Evolutionary conservation across 2,113 vertebrate species (phyloP).

Genomic region (Alligator sinensis): DNA sequence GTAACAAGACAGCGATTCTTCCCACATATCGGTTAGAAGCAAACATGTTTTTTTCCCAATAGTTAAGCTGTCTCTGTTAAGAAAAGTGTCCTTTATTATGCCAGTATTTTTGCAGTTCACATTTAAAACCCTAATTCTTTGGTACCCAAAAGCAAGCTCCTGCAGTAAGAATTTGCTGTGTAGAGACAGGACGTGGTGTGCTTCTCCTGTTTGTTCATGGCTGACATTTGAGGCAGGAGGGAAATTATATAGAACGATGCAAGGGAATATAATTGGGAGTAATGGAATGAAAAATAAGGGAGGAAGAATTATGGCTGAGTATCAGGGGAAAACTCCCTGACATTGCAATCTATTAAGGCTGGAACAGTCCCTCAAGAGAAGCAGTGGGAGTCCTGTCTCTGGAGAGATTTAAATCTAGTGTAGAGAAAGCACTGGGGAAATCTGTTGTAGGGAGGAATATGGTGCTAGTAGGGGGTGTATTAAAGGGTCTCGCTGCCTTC

Average conservation of each 20-base stretch:
- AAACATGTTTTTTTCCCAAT: background rate
- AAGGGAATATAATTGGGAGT: background rate
- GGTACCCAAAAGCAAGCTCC: background rate
- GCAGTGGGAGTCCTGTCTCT: background rate
- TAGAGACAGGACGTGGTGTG: background rate
- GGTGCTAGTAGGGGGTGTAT: background rate
- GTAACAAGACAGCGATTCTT: background rate
- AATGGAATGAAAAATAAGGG: background rate
- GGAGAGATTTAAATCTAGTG: background rate
- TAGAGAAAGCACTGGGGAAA: background rate
- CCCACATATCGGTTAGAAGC: background rate
- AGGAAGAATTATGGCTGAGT: background rate
- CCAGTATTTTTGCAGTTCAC: background rate
- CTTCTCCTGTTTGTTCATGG: background rate
- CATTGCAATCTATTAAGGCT: background rate
- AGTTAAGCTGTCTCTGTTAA: accelerated
- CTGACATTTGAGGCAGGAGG: background rate
- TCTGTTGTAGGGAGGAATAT: background rate
- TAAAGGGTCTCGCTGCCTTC: background rate
- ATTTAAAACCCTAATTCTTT: background rate
- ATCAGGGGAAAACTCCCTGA: background rate
- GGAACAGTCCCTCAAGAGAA: background rate
- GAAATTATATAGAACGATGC: background rate
- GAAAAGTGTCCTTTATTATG: background rate
- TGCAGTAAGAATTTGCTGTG: background rate